These are phyloP conservation scores for Xerus rutilus DNA, from an alignment of 2,797 vertebrate species.

Conservation along the genomic window DNA sequence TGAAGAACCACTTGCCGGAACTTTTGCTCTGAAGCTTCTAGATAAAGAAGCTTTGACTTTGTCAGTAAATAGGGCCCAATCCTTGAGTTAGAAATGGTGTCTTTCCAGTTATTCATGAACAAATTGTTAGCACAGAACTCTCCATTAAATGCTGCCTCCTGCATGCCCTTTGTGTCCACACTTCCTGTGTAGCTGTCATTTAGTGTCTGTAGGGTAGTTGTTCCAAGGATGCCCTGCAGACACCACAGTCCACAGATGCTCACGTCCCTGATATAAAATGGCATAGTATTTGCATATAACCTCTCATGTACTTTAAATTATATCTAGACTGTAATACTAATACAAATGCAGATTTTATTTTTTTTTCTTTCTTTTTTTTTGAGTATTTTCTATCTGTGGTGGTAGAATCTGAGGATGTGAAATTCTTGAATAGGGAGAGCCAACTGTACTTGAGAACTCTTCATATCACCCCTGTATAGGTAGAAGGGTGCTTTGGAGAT, in stretches of 20 bases:
- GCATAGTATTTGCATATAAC: not conserved
- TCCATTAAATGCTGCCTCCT: not conserved
- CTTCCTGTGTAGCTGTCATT: not conserved
- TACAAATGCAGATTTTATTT: not conserved
- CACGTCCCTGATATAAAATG: not conserved
- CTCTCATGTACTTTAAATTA: not conserved
- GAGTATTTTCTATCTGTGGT: not conserved
- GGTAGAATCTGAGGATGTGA: not conserved
- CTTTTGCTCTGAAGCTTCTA: not conserved
- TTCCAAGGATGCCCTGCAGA: no score
- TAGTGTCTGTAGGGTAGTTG: not conserved
- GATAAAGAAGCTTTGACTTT: constrained; percentile 29
- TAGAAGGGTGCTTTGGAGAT: not conserved
- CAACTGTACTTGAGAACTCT: not conserved
- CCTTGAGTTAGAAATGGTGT: constrained; percentile 44
- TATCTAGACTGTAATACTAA: not conserved
- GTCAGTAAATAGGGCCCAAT: not conserved
- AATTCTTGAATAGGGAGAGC: no score
- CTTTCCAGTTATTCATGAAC: constrained; percentile 12
- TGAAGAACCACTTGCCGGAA: not conserved
- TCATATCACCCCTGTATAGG: not conserved
- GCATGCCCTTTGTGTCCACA: not conserved
- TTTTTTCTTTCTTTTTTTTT: no score
- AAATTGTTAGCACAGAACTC: constrained; percentile 26
- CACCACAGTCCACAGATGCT: not conserved